phyloP scores from a whole-genome alignment of 2,113 vertebrate genomes.

The Oryzias woworae region DNA sequence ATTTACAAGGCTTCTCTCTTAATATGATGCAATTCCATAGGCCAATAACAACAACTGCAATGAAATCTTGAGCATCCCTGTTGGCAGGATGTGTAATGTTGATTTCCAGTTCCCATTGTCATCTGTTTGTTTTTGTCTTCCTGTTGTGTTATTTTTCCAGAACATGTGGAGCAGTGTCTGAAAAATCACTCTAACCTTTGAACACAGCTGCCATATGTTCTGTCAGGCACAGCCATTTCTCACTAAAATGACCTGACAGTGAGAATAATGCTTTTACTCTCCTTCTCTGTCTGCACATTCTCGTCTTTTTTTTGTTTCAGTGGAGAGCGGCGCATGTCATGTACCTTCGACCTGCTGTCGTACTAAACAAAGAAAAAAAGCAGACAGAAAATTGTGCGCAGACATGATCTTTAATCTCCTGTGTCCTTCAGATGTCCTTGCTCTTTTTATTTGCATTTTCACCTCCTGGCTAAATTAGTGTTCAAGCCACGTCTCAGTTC shows the following conservation, averaged over 20 bases:
- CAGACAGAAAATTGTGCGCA: not conserved
- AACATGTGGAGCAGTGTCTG: slow-evolving; percentile 7
- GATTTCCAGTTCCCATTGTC: slow-evolving; percentile 12
- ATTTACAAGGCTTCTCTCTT: too few relatives aligned
- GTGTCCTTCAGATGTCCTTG: slow-evolving; percentile 46
- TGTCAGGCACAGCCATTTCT: slow-evolving; percentile 35
- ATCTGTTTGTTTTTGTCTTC: slow-evolving; percentile 16
- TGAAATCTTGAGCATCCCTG: not conserved
- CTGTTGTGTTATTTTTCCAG: slow-evolving; percentile 3
- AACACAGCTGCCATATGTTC: slow-evolving; percentile 31
- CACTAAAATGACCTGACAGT: slow-evolving; percentile 38
- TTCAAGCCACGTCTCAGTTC: slow-evolving; percentile 62
- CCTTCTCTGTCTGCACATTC: slow-evolving; percentile 7
- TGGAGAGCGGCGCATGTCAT: slow-evolving; percentile 15
- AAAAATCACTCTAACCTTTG: slow-evolving; percentile 36
- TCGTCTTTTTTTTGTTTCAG: slow-evolving; percentile 4
- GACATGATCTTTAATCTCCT: slow-evolving; percentile 1
- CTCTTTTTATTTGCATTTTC: slow-evolving; percentile 56
- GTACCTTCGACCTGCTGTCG: slow-evolving; percentile 6
- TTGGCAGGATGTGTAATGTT: slow-evolving; percentile 14
- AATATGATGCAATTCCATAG: too few relatives aligned
- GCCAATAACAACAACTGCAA: too few relatives aligned
- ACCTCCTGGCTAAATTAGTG: slow-evolving; percentile 54
- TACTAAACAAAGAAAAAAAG: slow-evolving; percentile 19
- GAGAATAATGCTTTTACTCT: not conserved